Percentiles rank a stretch among this genome's conserved stretches.
Evolutionary conservation across 2,888 invertebrate species (phyloP).

Genomic region (Amblyjoppa fuscipennis): DNA sequence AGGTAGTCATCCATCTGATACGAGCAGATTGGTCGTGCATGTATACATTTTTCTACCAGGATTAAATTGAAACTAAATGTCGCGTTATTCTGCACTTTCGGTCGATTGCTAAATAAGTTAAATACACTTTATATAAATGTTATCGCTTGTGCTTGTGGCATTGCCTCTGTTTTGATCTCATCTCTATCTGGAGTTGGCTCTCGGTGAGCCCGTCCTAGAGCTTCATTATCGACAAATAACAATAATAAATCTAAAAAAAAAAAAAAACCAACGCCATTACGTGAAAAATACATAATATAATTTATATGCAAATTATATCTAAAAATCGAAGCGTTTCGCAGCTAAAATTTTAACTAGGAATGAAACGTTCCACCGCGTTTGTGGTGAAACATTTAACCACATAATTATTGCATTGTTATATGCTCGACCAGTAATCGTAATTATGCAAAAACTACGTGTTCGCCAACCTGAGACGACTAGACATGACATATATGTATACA

Average conservation of each 20-base stretch:
- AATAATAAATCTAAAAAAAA: background rate
- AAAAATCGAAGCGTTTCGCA: background rate
- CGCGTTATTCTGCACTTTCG: no score
- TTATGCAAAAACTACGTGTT: conserved; percentile 34
- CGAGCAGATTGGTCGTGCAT: conserved; percentile 75
- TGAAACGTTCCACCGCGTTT: background rate
- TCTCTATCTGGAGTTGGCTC: no score
- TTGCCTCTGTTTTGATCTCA: no score
- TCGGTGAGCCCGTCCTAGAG: no score
- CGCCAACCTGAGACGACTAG: conserved; percentile 81
- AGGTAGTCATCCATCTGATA: conserved; percentile 79
- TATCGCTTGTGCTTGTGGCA: no score
- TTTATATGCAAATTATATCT: background rate
- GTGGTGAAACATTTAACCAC: background rate
- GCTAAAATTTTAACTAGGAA: background rate
- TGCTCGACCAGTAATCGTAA: background rate
- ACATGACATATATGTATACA: conserved; percentile 65
- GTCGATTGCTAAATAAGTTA: no score
- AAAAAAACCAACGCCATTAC: no score
- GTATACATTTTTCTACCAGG: background rate
- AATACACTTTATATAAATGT: no score
- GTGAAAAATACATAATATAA: no score
- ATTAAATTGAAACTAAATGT: background rate
- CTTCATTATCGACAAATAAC: background rate
- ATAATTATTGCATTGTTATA: background rate